phyloP scores from a whole-genome alignment of 1,140 invertebrate genomes.

The Neodiprion virginianus region DNA sequence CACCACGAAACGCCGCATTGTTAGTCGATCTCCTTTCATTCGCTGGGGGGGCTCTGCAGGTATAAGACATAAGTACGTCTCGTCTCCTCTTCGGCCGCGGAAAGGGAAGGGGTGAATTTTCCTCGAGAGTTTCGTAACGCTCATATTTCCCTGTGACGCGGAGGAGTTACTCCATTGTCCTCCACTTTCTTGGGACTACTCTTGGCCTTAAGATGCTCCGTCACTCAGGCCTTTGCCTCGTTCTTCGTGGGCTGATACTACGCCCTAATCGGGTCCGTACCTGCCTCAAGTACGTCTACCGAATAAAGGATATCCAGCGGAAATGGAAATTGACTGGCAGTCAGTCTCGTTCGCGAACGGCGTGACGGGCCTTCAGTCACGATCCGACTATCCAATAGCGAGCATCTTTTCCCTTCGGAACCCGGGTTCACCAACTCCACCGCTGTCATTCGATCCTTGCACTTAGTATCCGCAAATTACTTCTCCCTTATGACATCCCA shows the following conservation, averaged over 20 bases:
- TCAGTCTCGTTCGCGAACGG: no score
- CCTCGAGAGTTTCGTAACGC: slow-evolving; percentile 40
- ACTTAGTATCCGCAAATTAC: slow-evolving; percentile 56
- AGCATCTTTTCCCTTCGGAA: no score
- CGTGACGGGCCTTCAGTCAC: no score
- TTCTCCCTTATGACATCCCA: slow-evolving; percentile 51
- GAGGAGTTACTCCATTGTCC: slow-evolving; percentile 61
- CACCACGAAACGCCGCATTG: neutral
- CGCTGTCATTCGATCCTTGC: slow-evolving; percentile 57
- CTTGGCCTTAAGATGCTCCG: slow-evolving; percentile 42
- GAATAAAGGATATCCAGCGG: no score
- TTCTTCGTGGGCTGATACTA: neutral
- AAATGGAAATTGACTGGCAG: no score
- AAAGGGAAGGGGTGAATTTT: slow-evolving; percentile 14
- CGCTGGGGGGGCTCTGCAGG: neutral
- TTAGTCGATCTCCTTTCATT: neutral
- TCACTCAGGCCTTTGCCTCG: neutral
- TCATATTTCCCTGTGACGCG: slow-evolving; percentile 61
- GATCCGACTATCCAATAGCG: no score
- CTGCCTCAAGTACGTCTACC: neutral
- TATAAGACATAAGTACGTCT: neutral
- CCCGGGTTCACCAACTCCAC: slow-evolving; percentile 47
- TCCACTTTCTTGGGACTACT: slow-evolving; percentile 54
- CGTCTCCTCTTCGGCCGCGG: neutral
- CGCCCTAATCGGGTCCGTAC: neutral